Conservation (phyloP, 1,140 invertebrate species). For the Drosophila ambigua region DNA sequence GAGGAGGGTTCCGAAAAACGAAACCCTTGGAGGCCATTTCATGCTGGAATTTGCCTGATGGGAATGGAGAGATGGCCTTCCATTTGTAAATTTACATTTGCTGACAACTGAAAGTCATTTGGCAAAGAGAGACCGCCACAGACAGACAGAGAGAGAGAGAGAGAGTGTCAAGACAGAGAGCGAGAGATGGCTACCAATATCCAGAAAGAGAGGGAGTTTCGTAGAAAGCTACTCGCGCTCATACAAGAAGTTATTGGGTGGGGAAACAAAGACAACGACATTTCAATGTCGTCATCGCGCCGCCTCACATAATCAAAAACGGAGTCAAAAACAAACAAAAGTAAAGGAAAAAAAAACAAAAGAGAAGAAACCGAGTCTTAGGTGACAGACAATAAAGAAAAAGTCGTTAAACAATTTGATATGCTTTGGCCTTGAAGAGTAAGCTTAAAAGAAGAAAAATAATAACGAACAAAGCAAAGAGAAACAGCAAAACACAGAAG, state of each 20-base stretch:
- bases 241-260: slow-evolving; percentile 29
- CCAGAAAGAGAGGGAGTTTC: slow-evolving; percentile 3
- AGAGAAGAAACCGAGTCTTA: slow-evolving; percentile 45
- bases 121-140: slow-evolving; percentile 18
- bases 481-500: slow-evolving; percentile 21
- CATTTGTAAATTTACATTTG: slow-evolving; percentile 62
- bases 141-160: slow-evolving; percentile 16
- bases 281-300: slow-evolving; percentile 62
- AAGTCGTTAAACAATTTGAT: slow-evolving; percentile 78
- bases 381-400: slow-evolving; percentile 72
- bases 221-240: slow-evolving; percentile 16
- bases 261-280: slow-evolving; percentile 28
- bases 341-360: slow-evolving; percentile 19
- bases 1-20: background rate
- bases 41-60: background rate
- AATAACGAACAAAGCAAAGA: slow-evolving; percentile 15
- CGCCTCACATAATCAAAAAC: slow-evolving; percentile 43
- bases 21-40: slow-evolving; percentile 14
- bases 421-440: slow-evolving; percentile 68
- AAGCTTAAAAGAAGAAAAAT: slow-evolving; percentile 31
- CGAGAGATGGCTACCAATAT: background rate
- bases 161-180: background rate
- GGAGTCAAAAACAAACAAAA: slow-evolving; percentile 6
- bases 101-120: slow-evolving; percentile 63
- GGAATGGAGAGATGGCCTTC: slow-evolving; percentile 7